Conservation (phyloP, 1,140 invertebrate genomes). For the Samia ricini region DNA sequence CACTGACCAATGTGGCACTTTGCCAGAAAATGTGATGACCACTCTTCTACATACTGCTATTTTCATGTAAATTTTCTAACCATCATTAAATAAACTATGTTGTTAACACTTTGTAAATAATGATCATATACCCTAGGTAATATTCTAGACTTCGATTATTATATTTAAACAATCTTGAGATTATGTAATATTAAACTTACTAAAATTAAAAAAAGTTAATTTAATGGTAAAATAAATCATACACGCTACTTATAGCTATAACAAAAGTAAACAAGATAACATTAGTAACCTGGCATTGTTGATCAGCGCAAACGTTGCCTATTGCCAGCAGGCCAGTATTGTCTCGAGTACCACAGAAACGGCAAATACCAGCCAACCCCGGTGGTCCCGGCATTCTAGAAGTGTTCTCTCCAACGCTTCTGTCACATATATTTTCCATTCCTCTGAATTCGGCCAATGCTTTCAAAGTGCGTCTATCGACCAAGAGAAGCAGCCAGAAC, state of each 20-base stretch:
- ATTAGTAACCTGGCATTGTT: conserved; percentile 88
- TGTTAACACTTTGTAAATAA: no score
- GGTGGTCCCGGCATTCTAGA: conserved; percentile 46
- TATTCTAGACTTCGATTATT: no score
- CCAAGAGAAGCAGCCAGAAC: conserved; percentile 95
- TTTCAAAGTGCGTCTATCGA: conserved; percentile 95
- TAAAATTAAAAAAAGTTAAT: background rate
- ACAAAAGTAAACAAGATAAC: background rate
- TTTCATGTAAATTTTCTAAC: no score
- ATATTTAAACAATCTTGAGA: background rate
- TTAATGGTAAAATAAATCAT: background rate
- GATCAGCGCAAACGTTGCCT: conserved; percentile 95
- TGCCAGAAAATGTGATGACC: no score
- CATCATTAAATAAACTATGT: no score
- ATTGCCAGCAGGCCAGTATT: conserved; percentile 92
- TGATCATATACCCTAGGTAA: no score
- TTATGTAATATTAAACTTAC: background rate
- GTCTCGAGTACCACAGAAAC: conserved; percentile 94
- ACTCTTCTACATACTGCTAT: no score
- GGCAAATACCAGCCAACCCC: conserved; percentile 86
- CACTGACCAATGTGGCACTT: no score
- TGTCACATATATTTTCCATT: conserved; percentile 52
- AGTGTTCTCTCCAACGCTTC: conserved; percentile 30
- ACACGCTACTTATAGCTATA: no score
- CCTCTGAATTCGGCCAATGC: conserved; percentile 96